A percentile compares a stretch with the other conserved stretches of the same genome.
phyloP scores from a whole-genome alignment of 2,888 invertebrate species.

The Drosophila macrospina region DNA sequence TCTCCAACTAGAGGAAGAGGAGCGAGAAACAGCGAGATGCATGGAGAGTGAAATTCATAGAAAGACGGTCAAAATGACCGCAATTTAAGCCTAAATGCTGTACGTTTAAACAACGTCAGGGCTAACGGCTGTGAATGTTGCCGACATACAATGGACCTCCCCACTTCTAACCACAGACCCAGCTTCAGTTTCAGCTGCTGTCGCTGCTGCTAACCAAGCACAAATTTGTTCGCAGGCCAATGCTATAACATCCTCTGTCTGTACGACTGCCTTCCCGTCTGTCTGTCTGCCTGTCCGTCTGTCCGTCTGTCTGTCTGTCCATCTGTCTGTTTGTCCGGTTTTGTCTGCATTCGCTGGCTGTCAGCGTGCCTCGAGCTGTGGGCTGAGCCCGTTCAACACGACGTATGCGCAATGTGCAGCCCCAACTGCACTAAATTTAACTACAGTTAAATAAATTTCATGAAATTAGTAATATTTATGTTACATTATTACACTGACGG shows the following conservation, averaged over 20 bases:
- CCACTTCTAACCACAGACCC: conserved; percentile 8
- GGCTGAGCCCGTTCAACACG: conserved; percentile 52
- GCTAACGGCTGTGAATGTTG: conserved; percentile 54
- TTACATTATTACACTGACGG: conserved; percentile 73
- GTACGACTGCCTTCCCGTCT: conserved; percentile 44
- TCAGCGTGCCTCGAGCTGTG: conserved; percentile 71
- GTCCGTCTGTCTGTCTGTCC: conserved; percentile 32
- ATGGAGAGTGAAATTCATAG: conserved; percentile 61
- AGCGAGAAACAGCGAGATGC: conserved; percentile 12
- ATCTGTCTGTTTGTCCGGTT: conserved; percentile 10
- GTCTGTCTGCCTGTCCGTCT: conserved; percentile 36
- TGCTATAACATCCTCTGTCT: conserved; percentile 25
- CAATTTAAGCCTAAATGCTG: conserved; percentile 80
- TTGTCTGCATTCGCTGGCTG: conserved; percentile 60
- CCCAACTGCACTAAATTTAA: conserved; percentile 75
- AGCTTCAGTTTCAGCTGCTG: conserved; percentile 38
- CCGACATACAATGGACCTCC: conserved; percentile 64
- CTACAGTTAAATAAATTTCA: conserved; percentile 77
- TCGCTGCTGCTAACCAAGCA: conserved; percentile 59
- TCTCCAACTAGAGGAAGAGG: conserved; percentile 36
- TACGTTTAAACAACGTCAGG: conserved; percentile 69
- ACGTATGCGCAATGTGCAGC: conserved; percentile 73
- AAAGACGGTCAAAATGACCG: conserved; percentile 69
- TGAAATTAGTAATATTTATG: conserved; percentile 81
- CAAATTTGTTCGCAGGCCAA: conserved; percentile 63